Evolutionary conservation across 2,797 vertebrate genomes (phyloP), one percentile per base, ranked within the genome.

Genomic region (Macroramphosus scolopax): DNA sequence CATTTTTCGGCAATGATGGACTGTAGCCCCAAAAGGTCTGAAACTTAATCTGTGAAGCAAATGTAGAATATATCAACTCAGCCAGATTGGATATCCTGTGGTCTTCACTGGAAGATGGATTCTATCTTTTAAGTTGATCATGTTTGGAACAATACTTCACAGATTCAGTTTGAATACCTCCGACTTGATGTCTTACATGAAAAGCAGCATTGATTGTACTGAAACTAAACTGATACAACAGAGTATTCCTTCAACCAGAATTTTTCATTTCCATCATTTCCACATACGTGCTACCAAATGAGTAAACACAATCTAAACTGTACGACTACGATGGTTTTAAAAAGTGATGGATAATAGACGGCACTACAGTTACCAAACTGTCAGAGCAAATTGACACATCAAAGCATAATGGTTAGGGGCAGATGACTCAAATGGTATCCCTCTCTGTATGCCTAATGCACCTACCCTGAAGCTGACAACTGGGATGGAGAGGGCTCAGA

Each of bases 381-480:
- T 79, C 32, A 72, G 51, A 70, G 69, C 75, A 81, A 72, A 60
- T 74, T 77, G 39, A 81, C 61, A 82, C 63, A 73, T 78, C 17
- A 79, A 83, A 86, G 74, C 81, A 71, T 77, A 70, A 86, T 81
- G 78, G 59, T 50, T 63, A 72, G 60, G 70, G 65, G 81, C 80
- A 78, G 77, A 87, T 87, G 81, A 76, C 40, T 80, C 48, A 76
- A 77, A 84, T 80, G 72, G 54, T 63, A 69, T 79, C 69, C 77
- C 64, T 81, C 58, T 66, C 69, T 77, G 70, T 62, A 87, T 84
- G 80, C 78, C 84, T 82, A 79, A 54, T 76, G 35, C 87, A 96
- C 96, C 95, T 94, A 97, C 96, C 96, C 95, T 90, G 95, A 93
- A 92, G 94, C 78, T 77, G 96, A 93, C 89, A 96, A 92, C 69